Evolutionary conservation across 2,113 vertebrate genomes (phyloP), one percentile per base, ranked within the genome.

Genomic region (Antigone vipio): DNA sequence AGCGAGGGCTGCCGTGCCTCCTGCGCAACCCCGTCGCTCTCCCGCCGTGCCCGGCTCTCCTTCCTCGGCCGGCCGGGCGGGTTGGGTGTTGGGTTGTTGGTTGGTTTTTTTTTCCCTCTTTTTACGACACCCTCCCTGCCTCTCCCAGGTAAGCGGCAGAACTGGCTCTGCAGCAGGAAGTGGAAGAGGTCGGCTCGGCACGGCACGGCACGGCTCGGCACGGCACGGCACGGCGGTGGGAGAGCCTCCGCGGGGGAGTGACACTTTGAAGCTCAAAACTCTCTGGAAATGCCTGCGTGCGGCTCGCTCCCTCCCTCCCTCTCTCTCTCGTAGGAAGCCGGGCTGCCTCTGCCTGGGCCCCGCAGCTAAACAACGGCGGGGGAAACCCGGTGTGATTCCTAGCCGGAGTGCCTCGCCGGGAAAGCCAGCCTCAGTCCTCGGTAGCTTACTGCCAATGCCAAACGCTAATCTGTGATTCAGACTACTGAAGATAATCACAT

Each of bases 91-190:
- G 50, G 50, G 50, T 26, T 52, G 49, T 22, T 50, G 47, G 47
- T 47, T 15, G 15, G 8, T 34, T n/a, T 29, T 26, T 35, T 44
- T 30, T 34, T 58, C 38, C 26, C 35, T 72, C 63, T 55, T 93
- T 93, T 95, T 95, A 94, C 91, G 92, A 66, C 92, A 96, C 55
- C 88, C 80, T 88, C 71, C 80, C 47, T 50, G 75, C 84, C 93
- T 89, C 93, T 93, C 87, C 73, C 98, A 98, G 98, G 98, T 98
- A 88, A 97, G 98, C 91, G 17, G 98, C 52, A 78, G 95, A 96
- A 97, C 98, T 66, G 97, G 98, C 98, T 98, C 94, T 9, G 93
- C 88, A 97, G 96, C 98, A 98, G 98, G 98, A 98, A 98, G 98
- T 96, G 95, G 59, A 60, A 19, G 72, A 89, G 96, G 89, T 96